phyloP scores from a whole-genome alignment of 2,797 vertebrate genomes.

The Syngnathus rostellatus region DNA sequence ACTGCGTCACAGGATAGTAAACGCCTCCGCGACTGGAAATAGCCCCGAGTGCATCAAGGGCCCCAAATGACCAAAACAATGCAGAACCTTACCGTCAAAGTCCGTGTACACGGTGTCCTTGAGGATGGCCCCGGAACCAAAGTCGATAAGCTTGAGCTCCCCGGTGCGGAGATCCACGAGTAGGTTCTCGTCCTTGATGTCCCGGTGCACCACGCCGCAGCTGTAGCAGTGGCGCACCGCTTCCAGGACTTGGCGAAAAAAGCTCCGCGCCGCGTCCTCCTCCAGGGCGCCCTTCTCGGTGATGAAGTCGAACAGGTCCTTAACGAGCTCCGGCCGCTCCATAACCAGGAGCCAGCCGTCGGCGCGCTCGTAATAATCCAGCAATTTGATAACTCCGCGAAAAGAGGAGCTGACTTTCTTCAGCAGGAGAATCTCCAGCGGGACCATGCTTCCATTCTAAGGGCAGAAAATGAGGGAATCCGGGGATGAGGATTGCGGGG shows the following conservation, averaged over 20 bases:
- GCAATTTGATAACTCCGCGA: constrained; percentile 86
- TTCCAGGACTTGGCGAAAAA: constrained; percentile 91
- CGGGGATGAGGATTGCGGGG: neutral
- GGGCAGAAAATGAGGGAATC: neutral
- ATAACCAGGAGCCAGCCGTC: constrained; percentile 92
- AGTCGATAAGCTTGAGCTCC: constrained; percentile 95
- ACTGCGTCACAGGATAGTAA: constrained; percentile 73
- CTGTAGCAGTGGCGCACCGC: constrained; percentile 90
- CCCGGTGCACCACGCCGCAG: constrained; percentile 90
- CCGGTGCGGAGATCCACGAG: constrained; percentile 89
- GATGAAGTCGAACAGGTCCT: constrained; percentile 97
- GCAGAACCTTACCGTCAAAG: constrained; percentile 79
- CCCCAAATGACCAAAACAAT: neutral
- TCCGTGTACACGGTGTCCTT: constrained; percentile 98
- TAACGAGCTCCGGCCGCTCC: constrained; percentile 90
- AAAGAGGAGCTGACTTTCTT: constrained; percentile 92
- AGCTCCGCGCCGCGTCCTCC: constrained; percentile 84
- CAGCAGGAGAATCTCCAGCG: constrained; percentile 86
- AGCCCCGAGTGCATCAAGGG: constrained; percentile 26
- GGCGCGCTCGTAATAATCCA: constrained; percentile 92
- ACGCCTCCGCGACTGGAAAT: constrained; percentile 59
- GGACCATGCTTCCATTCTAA: constrained; percentile 83
- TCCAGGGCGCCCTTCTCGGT: constrained; percentile 93
- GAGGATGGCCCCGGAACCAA: constrained; percentile 92
- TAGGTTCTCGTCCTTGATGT: constrained; percentile 97